Base-by-base conservation (phyloP, 1,140 invertebrate species). In the Dolichoris vasculosae region DNA sequence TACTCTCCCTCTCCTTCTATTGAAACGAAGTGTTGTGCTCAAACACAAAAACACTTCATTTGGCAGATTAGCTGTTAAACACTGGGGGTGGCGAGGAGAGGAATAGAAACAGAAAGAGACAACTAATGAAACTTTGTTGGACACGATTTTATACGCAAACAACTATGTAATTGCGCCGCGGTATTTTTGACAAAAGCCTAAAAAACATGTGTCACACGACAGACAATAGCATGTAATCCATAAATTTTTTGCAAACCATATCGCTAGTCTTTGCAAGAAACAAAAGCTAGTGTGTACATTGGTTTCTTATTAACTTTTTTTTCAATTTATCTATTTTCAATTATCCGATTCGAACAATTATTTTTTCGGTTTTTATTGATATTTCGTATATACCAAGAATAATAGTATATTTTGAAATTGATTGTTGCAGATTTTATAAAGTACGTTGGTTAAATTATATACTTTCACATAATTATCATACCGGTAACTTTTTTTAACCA, bases 1-100 rank as follows among this genome's bases (percentile, higher is more conserved):
- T 90, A 1, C 84, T 73, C 84, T 55, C 69, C 38, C 32, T 63
- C 64, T 55, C 43, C 38, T 91, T 91, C 91, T 86, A 92, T 93
- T 93, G 89, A 92, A 90, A 90, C 90, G 87, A 92, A 93, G 93
- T 93, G 92, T 93, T 93, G 93, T 93, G 93, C 90, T 93, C 92
- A 92, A 93, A 92, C 90, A 93, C 92, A 93, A 93, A 93, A 93
- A 93, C 92, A 93, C 93, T 93, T 93, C 93, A 93, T 93, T 93
- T 93, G 93, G 90, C 89, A 91, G 92, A 93, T 93, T 93, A 93
- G 92, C 92, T 92, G 92, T 92, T 93, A 93, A 93, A 93, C 91
- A 92, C 90, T 90, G 89, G 73, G 82, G 75, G 73, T 55, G 82
- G 40, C 30, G 1, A 35, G 38, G 59, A 64, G 59, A 67, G n/a